Evolutionary conservation across 2,888 invertebrate species (phyloP), one percentile per base, ranked within the genome.

Genomic region (Vannuccia rotundouncinata): DNA sequence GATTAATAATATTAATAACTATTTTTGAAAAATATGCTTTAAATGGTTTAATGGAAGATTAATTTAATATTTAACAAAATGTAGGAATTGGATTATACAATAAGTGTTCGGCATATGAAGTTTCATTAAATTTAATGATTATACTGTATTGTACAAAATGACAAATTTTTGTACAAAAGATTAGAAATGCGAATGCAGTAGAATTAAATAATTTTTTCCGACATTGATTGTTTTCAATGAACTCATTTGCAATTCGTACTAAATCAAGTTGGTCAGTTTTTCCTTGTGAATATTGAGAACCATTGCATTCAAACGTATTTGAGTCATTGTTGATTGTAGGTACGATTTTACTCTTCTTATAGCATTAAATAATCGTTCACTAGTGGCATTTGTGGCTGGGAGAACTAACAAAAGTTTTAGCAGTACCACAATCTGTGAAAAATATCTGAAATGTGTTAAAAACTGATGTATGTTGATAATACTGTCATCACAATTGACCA

Each of bases 11-110:
- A 66, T 22, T 66, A 66, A 22, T 66, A 66, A 66, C 66, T 5
- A 66, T 17, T 45, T 10, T 45, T 66, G 66, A 22, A 22, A 66
- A 66, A 66, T 66, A 27, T 27, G 25, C 13, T 66, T 22, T 22
- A 66, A 66, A 66, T 66, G 66, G 66, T 66, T 66, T 66, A 66
- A 66, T 66, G 66, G 25, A 66, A n/a, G 66, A 66, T 66, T 66
- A 66, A 5, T 66, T 66, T 5, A 13, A 13, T 13, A 66, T 27
- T 22, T 66, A 66, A 5, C 5, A n/a, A 22, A 66, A 66, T 17
- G 45, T 45, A 45, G 10, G n/a, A n/a, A n/a, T n/a, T n/a, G n/a
- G n/a, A n/a, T n/a, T n/a, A 5, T 45, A 45, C 45, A 45, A 45
- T 45, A 66, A 66, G 25, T 66, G 66, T 66, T 2, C 66, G 13